Conservation (phyloP, 2,113 vertebrate species). For the Hucho hucho region DNA sequence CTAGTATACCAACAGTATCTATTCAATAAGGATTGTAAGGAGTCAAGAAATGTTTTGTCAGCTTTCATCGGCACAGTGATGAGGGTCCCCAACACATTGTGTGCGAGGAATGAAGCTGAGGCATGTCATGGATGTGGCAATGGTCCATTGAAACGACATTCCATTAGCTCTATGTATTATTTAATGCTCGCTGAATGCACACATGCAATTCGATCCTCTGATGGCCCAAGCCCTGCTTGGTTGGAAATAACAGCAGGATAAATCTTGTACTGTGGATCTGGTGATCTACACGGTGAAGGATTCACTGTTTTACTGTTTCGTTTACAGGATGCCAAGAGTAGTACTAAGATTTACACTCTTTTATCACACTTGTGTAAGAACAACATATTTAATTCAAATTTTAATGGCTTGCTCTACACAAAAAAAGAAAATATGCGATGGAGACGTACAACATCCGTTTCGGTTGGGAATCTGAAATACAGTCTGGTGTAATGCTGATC, state of each 20-base stretch:
- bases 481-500: conserved; percentile 19
- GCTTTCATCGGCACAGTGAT: conserved; percentile 24
- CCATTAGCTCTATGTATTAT: conserved; percentile 43
- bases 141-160: conserved; percentile 43
- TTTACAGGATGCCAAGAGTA: conserved; percentile 17
- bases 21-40: conserved; percentile 55
- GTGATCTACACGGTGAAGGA: conserved; percentile 6
- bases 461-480: background rate
- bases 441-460: no score
- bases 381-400: no score
- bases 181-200: conserved; percentile 33
- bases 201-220: conserved; percentile 23
- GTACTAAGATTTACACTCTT: background rate
- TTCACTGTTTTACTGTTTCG: conserved; percentile 13
- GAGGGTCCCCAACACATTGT: conserved; percentile 37
- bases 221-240: conserved; percentile 13
- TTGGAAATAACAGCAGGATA: conserved; percentile 31
- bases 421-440: no score
- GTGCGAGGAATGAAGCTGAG: conserved; percentile 39
- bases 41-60: conserved; percentile 54
- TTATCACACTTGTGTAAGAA: background rate
- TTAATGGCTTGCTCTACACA: no score
- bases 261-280: conserved; percentile 15
- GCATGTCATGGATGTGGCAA: conserved; percentile 58
- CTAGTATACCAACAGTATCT: conserved; percentile 49